Evolutionary conservation across 2,113 vertebrate genomes (phyloP), one percentile per base, ranked within the genome.

Genomic region (Chloebia gouldiae): DNA sequence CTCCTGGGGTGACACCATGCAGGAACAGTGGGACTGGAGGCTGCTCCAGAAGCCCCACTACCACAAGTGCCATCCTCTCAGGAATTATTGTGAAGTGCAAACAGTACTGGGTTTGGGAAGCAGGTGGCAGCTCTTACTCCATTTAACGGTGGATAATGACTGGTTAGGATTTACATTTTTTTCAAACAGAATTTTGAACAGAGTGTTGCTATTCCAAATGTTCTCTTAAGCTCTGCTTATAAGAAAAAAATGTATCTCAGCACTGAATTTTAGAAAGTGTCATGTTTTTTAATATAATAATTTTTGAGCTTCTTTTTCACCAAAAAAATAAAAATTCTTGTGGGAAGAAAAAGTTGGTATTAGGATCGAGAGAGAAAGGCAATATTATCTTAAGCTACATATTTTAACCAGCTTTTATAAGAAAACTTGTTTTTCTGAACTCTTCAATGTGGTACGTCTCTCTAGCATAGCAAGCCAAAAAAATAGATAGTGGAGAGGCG

Each of bases 1-100:
- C 44, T 53, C 24, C 1, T 1, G 21, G 10, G 18, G 15, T 21
- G 30, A 7, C 3, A 3, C 10, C 1, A 0, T 13, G 5, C 0
- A 7, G 17, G 20, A 65, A 5, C 12, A 19, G 45, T 3, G 5
- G 60, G 24, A 27, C 37, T 44, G 54, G 42, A 54, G 28, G 12
- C 57, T 91, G n/a, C 75, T 37, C 28, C 63, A 30, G 19, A 30
- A 69, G n/a, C 33, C 28, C 39, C 28, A 6, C 28, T 20, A 9
- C 42, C 20, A 13, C 3, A 0, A 2, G 15, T 39, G 47, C 7
- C 75, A 56, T 59, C 35, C 49, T 66, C 53, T 54, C 22, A 5
- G 49, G 44, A 79, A 50, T 42, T 50, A 24, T 0, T 49, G 20
- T 10, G 54, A 30, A 78, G 9, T 44, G 64, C 27, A 66, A 47